Conservation (phyloP, 1,140 invertebrate genomes). For the Lordiphosa stackelbergi region DNA sequence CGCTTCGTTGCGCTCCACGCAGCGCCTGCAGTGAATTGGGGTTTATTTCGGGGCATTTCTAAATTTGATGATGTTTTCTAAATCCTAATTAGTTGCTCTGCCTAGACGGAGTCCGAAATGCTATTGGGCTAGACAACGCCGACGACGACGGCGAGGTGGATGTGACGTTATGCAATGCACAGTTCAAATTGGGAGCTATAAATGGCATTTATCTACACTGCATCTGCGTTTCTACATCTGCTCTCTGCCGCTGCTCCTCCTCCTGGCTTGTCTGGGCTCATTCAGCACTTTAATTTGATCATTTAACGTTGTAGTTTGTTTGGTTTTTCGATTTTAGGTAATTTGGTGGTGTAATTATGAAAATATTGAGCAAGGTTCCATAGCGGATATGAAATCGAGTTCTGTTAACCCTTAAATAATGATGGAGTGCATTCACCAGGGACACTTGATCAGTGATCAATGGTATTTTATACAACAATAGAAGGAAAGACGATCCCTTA, state of each 20-base stretch:
- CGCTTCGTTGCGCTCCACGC: slow-evolving; percentile 1
- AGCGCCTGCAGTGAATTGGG: slow-evolving; percentile 21
- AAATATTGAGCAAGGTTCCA: slow-evolving; percentile 69
- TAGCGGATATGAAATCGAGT: no score
- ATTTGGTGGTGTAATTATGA: slow-evolving; percentile 53
- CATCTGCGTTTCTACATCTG: slow-evolving; percentile 14
- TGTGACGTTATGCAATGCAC: slow-evolving; percentile 59
- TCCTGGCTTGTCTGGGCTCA: neutral
- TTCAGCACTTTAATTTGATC: slow-evolving; percentile 11
- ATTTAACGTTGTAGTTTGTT: slow-evolving; percentile 25
- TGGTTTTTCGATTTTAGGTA: slow-evolving; percentile 1
- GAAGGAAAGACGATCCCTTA: no score
- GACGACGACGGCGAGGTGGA: slow-evolving; percentile 27
- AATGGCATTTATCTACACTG: slow-evolving; percentile 58
- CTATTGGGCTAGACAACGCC: slow-evolving; percentile 53
- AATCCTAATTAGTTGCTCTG: slow-evolving; percentile 64
- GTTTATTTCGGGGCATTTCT: slow-evolving; percentile 67
- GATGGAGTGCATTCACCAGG: no score
- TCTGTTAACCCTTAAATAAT: no score
- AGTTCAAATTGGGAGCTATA: slow-evolving; percentile 70
- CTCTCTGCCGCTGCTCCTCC: slow-evolving; percentile 1
- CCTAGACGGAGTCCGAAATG: slow-evolving; percentile 57
- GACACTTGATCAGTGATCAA: no score
- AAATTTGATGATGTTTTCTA: slow-evolving; percentile 71
- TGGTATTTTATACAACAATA: no score